phyloP scores from a whole-genome alignment of 2,797 vertebrate genomes.

The Chelidonichthys spinosus region DNA sequence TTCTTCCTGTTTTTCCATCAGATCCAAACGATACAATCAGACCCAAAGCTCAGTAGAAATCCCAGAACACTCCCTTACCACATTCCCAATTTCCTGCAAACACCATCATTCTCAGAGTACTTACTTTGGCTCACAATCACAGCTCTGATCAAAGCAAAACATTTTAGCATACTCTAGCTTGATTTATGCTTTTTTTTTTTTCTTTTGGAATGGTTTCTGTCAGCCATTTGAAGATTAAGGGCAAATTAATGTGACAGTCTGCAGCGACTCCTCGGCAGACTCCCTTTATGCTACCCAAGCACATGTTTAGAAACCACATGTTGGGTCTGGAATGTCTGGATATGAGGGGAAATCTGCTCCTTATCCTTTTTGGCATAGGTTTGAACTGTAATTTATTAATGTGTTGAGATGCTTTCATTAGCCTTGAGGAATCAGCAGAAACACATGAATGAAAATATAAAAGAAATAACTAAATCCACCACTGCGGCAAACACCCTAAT shows the following conservation, averaged over 20 bases:
- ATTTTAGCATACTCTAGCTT: conserved; percentile 46
- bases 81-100: conserved; percentile 49
- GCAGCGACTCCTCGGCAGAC: conserved; percentile 22
- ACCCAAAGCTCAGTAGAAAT: conserved; percentile 53
- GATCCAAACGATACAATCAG: conserved; percentile 44
- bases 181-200: conserved; percentile 50
- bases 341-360: conserved; percentile 10
- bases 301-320: conserved; percentile 44
- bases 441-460: conserved; percentile 1
- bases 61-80: conserved; percentile 45
- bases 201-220: conserved; percentile 38
- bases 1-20: conserved; percentile 64
- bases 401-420: conserved; percentile 33
- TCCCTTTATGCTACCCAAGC: conserved; percentile 25
- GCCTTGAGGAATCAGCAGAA: conserved; percentile 20
- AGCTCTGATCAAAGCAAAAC: conserved; percentile 75
- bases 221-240: conserved; percentile 50
- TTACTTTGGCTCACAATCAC: conserved; percentile 70
- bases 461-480: neutral
- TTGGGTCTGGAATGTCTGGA: neutral
- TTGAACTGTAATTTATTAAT: conserved; percentile 25
- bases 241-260: conserved; percentile 60
- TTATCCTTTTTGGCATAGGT: conserved; percentile 10
- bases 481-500: neutral
- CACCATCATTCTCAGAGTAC: conserved; percentile 65